A percentile compares a stretch with the other conserved stretches of the same genome.
Conservation (phyloP, 2,113 vertebrate species). For the Triplophysa tibetana region DNA sequence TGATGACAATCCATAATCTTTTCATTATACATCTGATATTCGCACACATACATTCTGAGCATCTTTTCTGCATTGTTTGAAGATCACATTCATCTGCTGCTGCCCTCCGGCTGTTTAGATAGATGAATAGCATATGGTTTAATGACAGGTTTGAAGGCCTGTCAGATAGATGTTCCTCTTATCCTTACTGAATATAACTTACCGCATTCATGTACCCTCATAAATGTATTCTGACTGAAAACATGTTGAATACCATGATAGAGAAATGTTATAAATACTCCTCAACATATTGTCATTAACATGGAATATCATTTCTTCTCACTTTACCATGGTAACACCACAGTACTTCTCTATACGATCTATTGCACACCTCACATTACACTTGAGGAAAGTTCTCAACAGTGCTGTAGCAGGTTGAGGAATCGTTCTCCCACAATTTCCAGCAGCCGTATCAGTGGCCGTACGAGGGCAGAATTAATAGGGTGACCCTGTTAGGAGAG, state of each 20-base stretch:
- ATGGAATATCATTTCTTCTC: not conserved
- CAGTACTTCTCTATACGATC: not conserved
- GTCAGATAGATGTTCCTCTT: not conserved
- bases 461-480: slow-evolving; percentile 70
- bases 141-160: not conserved
- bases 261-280: too few relatives aligned
- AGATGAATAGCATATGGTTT: not conserved
- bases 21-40: not conserved
- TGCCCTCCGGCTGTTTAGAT: slow-evolving; percentile 9
- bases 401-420: not conserved
- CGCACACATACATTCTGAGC: not conserved
- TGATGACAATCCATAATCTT: not conserved
- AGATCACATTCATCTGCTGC: not conserved
- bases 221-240: not conserved
- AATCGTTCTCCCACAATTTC: slow-evolving; percentile 17
- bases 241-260: too few relatives aligned
- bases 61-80: not conserved
- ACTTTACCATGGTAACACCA: not conserved
- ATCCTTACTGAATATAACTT: not conserved
- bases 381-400: not conserved
- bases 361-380: not conserved
- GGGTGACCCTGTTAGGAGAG: slow-evolving; percentile 66
- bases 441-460: slow-evolving; percentile 37
- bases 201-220: not conserved
- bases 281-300: not conserved